Base-by-base conservation (phyloP, 2,113 vertebrate genomes). In the Vidua macroura region DNA sequence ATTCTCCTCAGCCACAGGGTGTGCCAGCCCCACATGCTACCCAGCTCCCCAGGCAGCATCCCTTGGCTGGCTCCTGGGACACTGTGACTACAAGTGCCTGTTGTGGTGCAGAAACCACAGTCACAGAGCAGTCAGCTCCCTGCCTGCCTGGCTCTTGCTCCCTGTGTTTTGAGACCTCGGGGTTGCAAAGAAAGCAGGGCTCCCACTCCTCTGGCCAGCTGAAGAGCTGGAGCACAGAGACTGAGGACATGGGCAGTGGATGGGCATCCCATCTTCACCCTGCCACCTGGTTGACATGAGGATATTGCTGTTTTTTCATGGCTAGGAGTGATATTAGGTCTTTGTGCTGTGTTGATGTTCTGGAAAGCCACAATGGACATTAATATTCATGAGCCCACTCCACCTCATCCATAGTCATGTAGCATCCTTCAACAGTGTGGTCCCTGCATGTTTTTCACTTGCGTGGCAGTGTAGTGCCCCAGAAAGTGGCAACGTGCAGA, bases 371-470 rank as follows among this genome's bases (percentile, higher is more conserved):
- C 96, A 96, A 90, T 31, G 37, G 52, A 49, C 13, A 66, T 98
- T 96, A 97, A 97, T 97, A 97, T 97, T 97, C 92, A 97, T 97
- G 83, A 96, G 33, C 89, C 91, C 84, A 14, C 94, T 96, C 21
- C 3, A 17, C 44, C 56, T 97, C 76, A 95, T 98, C 83, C 93
- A 91, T 97, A 97, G 97, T 96, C 95, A 96, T 85, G n/a, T 75
- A 0, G 13, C 76, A 90, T 96, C 93, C 89, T 59, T 92, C 3
- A 14, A 86, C 73, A 95, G 81, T 52, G 2, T 7, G 7, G 33
- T n/a, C 25, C 39, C 52, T 80, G 43, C 1, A 2, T 78, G 53
- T 73, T 90, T 80, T 93, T 83, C 80, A 67, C 55, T 78, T 88
- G 31, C 6, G 8, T 73, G 55, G 76, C 64, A 62, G 13, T 2